Conservation (phyloP, 2,888 invertebrate genomes). For the Pimpla rufipes region DNA sequence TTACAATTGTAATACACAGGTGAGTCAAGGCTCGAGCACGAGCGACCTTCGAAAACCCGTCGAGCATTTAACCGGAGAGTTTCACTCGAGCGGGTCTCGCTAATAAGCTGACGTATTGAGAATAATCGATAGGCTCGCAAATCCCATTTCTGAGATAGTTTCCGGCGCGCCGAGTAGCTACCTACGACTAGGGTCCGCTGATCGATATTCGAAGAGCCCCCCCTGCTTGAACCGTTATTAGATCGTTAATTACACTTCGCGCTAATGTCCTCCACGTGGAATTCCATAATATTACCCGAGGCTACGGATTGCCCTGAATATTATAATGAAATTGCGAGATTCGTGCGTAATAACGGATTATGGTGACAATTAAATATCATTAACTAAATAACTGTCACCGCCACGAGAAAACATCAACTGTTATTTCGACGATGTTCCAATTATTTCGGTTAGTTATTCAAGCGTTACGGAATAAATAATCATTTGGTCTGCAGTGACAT, state of each 20-base stretch:
- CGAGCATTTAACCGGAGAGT: conserved; percentile 25
- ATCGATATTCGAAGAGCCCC: conserved; percentile 46
- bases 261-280: conserved; percentile 44
- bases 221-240: conserved; percentile 36
- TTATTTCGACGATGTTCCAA: too few species aligned
- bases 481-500: too few species aligned
- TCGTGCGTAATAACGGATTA: not conserved
- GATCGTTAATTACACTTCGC: conserved; percentile 50
- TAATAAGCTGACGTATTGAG: conserved; percentile 43
- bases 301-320: conserved; percentile 2
- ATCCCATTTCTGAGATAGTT: conserved; percentile 65
- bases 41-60: conserved; percentile 51
- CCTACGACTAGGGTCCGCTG: conserved; percentile 14
- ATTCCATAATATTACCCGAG: conserved; percentile 36
- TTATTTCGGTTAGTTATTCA: too few species aligned
- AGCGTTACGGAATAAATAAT: too few species aligned
- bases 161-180: conserved; percentile 47
- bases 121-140: conserved; percentile 65
- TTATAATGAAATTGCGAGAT: conserved; percentile 44
- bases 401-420: too few species aligned
- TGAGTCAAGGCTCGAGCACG: not conserved
- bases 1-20: conserved; percentile 32
- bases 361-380: not conserved
- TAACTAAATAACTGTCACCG: too few species aligned
- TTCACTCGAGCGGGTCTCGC: conserved; percentile 32